phyloP scores from a whole-genome alignment of 2,113 vertebrate species.

The Pristiophorus japonicus region DNA sequence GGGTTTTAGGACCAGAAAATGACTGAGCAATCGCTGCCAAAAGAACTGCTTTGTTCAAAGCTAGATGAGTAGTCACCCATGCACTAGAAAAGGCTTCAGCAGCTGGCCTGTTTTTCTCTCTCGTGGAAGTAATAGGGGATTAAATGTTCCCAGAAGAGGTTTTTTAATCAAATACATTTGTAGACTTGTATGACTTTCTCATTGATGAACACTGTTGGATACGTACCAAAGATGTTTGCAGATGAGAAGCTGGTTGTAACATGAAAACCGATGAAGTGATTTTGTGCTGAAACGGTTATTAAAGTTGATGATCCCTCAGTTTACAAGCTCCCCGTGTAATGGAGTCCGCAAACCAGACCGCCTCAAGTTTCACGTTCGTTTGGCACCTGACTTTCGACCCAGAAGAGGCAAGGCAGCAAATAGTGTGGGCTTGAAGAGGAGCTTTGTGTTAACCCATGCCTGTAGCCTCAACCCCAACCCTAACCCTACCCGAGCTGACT shows the following conservation, averaged over 20 bases:
- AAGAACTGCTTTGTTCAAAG: background rate
- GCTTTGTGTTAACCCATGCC: background rate
- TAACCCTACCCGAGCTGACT: background rate
- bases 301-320: background rate
- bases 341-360: background rate
- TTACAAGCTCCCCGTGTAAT: background rate
- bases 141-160: background rate
- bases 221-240: background rate
- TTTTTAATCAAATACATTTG: background rate
- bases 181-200: background rate
- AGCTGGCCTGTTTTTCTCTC: background rate
- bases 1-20: background rate
- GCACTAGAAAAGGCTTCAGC: background rate
- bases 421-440: background rate
- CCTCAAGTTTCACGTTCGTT: background rate
- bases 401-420: background rate
- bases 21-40: background rate
- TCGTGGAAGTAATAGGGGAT: background rate
- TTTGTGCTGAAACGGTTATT: background rate
- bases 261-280: no score
- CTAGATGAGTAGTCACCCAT: background rate
- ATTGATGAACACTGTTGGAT: background rate
- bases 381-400: background rate
- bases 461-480: background rate
- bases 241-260: no score